These are phyloP conservation scores for Tenthredo amoena DNA, from an alignment of 2,888 invertebrate species.

Conservation along the genomic window DNA sequence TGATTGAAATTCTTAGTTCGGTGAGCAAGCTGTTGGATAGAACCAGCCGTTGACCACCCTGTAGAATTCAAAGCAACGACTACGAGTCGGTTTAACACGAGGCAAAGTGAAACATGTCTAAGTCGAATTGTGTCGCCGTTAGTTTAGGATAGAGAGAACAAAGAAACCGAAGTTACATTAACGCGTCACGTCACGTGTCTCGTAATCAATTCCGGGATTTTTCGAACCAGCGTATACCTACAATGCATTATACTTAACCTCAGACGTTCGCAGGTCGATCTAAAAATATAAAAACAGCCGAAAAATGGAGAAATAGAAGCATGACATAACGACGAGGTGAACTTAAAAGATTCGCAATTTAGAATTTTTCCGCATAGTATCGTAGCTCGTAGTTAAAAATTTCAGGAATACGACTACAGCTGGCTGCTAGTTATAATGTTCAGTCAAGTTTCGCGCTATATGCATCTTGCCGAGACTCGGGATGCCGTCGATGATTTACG, in stretches of 20 bases:
- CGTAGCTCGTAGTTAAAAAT: neutral
- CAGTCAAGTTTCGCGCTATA: neutral
- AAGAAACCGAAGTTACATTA: conserved; percentile 32
- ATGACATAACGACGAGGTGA: neutral
- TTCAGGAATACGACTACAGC: neutral
- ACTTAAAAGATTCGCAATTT: neutral
- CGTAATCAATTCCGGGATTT: conserved; percentile 32
- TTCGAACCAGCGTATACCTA: neutral
- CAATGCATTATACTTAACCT: neutral
- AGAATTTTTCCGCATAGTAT: neutral
- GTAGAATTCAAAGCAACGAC: conserved; percentile 28
- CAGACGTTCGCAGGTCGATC: neutral
- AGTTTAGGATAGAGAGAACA: conserved; percentile 8
- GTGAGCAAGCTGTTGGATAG: neutral
- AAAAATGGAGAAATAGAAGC: neutral
- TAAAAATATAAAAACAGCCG: neutral
- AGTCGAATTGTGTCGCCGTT: conserved; percentile 25
- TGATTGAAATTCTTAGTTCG: conserved; percentile 12
- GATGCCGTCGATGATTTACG: conserved; percentile 34
- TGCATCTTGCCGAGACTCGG: neutral
- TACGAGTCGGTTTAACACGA: neutral
- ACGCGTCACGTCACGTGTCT: conserved; percentile 16
- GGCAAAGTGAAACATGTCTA: conserved; percentile 2
- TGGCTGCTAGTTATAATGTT: neutral
- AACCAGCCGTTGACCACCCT: neutral